phyloP scores from a whole-genome alignment of 2,888 invertebrate species.

The Acleris cristana region DNA sequence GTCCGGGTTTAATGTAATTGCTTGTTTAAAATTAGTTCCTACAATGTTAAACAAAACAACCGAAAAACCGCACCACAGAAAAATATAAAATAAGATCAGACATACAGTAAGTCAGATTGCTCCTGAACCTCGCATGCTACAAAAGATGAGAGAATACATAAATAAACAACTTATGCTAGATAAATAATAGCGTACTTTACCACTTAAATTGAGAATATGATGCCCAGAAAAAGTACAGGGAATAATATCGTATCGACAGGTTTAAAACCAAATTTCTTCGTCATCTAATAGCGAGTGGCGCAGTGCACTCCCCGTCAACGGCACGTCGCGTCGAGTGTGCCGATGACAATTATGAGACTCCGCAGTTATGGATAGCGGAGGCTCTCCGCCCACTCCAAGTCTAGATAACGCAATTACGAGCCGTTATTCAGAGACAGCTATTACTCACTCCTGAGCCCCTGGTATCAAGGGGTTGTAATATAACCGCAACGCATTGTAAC shows the following conservation, averaged over 20 bases:
- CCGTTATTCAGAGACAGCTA: slow-evolving; percentile 75
- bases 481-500: slow-evolving; percentile 16
- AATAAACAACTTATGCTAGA: no score
- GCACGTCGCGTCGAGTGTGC: slow-evolving; percentile 46
- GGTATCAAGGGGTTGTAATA: slow-evolving; percentile 51
- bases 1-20: slow-evolving; percentile 3
- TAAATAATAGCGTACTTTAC: no score
- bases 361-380: slow-evolving; percentile 72
- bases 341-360: slow-evolving; percentile 76
- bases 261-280: slow-evolving; percentile 3
- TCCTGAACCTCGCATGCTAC: no score
- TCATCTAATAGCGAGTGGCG: background rate
- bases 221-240: no score
- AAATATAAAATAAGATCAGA: no score
- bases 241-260: no score
- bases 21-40: no score
- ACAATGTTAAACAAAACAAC: no score
- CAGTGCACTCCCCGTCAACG: slow-evolving; percentile 25
- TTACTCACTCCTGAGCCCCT: slow-evolving; percentile 73
- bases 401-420: slow-evolving; percentile 79
- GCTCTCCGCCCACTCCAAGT: slow-evolving; percentile 60
- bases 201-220: no score
- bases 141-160: no score
- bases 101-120: no score
- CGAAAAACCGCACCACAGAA: no score